Evolutionary conservation across 2,113 vertebrate genomes (phyloP), one percentile per base, ranked within the genome.

Genomic region (Tiliqua scincoides): DNA sequence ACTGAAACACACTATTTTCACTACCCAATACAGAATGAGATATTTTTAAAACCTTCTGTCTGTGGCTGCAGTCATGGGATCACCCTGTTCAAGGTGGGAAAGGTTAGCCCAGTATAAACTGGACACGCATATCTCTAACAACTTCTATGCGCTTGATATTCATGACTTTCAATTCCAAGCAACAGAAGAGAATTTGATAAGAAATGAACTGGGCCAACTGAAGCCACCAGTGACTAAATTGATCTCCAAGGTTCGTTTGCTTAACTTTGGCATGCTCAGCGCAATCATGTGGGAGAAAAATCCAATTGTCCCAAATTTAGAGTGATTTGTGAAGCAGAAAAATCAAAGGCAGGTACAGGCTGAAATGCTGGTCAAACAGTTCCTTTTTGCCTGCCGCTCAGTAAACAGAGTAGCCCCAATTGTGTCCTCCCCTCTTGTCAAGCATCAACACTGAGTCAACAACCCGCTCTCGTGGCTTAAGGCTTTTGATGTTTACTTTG

Each of bases 401-500:
- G 87, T 92, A 95, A 94, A 95, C 92, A 94, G 87, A 91, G 81
- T 72, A 15, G 1, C 86, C 18, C 57, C 92, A 89, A 88, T 71
- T 92, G 91, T 90, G 92, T 92, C 92, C 88, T 93, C 94, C 92
- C 92, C 93, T 92, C 94, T 90, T 92, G 92, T 94, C 92, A 93
- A 91, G 93, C 90, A 90, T 92, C 88, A 92, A 93, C 93, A 93
- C 5, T 93, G 90, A 95, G 94, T 94, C 95, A 96, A 95, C 95
- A 96, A 94, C 90, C 92, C 73, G 86, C 94, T 93, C 94, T 93
- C 75, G 74, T 93, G 89, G 94, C 93, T 93, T 86, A 91, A 94
- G 89, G 94, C 94, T 93, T 96, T 93, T 95, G 96, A 95, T 95
- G 96, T 96, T 95, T 93, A 95, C 95, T 96, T 95, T 96, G 95